Conservation (phyloP, 2,113 vertebrate genomes). For the Ia io region DNA sequence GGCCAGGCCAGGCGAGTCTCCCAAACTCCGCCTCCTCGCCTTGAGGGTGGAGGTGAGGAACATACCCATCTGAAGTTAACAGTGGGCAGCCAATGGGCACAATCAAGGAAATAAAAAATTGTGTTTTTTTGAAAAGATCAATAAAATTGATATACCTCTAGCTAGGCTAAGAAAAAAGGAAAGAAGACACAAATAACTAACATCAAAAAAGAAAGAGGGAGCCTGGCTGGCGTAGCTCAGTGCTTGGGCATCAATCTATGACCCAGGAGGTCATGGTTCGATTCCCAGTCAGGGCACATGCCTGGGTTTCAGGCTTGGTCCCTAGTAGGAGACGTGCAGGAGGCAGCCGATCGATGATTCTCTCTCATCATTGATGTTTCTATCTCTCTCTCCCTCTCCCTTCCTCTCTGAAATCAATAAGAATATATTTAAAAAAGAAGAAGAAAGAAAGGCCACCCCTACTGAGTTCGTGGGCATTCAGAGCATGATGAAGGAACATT, state of each 20-base stretch:
- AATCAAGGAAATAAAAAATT: background rate
- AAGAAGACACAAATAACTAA: background rate
- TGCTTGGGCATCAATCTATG: no score
- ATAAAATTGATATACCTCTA: background rate
- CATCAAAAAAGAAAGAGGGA: background rate
- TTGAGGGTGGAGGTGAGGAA: background rate
- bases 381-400: no score
- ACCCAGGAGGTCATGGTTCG: no score
- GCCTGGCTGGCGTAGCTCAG: no score
- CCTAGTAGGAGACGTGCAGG: no score
- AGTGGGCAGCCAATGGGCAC: background rate
- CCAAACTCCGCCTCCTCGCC: background rate
- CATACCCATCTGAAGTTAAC: background rate
- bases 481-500: background rate
- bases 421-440: no score
- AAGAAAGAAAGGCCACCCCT: background rate
- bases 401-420: no score
- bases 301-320: no score
- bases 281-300: no score
- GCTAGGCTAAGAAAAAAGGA: background rate
- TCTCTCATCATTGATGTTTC: no score
- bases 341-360: no score
- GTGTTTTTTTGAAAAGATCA: background rate
- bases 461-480: background rate
- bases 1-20: background rate